phyloP scores from a whole-genome alignment of 2,113 vertebrate species.

The Caranx ignobilis region DNA sequence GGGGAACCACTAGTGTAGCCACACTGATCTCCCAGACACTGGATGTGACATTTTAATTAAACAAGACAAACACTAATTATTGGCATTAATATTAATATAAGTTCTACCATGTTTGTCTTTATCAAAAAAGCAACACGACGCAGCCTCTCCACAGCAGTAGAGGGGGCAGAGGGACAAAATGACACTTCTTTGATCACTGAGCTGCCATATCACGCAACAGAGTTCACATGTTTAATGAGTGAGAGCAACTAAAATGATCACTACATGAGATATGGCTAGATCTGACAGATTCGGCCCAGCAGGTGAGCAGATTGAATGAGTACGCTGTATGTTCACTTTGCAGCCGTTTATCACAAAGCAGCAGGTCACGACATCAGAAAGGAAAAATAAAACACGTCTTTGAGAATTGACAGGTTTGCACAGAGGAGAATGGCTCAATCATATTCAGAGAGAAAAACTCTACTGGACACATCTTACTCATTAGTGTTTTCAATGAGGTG shows the following conservation, averaged over 20 bases:
- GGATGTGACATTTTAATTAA: conserved; percentile 38
- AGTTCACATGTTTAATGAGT: too few species aligned
- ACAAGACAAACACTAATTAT: background rate
- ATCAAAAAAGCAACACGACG: background rate
- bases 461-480: background rate
- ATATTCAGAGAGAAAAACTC: background rate
- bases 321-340: background rate
- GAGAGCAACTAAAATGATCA: too few species aligned
- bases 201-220: too few species aligned
- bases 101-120: background rate
- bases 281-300: too few species aligned
- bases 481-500: background rate
- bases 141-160: background rate
- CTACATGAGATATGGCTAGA: too few species aligned
- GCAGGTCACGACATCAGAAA: background rate
- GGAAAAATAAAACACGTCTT: background rate
- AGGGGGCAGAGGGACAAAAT: background rate
- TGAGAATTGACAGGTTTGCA: background rate
- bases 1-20: conserved; percentile 17
- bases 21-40: conserved; percentile 16
- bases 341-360: background rate
- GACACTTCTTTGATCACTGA: background rate
- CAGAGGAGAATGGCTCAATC: background rate
- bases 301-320: background rate
- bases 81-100: background rate